phyloP scores from a whole-genome alignment of 2,797 vertebrate genomes.

The Diglossa cyanea region DNA sequence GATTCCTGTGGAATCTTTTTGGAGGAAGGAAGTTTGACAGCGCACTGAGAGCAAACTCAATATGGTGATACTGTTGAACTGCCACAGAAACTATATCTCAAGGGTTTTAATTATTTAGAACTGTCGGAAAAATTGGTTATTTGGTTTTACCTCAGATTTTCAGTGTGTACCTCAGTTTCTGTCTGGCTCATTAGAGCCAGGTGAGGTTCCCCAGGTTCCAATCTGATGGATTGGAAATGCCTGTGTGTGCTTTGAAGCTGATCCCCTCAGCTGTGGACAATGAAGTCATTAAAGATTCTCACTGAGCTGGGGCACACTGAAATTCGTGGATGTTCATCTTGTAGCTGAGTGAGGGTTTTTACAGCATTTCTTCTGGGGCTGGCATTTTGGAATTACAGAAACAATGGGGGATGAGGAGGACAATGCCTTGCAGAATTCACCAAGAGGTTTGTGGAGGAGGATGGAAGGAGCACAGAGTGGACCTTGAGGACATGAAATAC shows the following conservation, averaged over 20 bases:
- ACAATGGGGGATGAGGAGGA: not conserved
- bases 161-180: not conserved
- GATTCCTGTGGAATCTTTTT: not conserved
- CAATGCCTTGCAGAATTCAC: not conserved
- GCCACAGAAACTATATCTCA: not conserved
- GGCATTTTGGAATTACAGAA: not conserved
- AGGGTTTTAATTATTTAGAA: not conserved
- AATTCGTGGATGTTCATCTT: not conserved
- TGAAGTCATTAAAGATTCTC: rapidly evolving
- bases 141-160: not conserved
- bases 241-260: not conserved
- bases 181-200: not conserved
- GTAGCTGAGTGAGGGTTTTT: not conserved
- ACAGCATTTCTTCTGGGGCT: not conserved
- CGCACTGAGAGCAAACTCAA: not conserved
- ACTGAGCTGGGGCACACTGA: not conserved
- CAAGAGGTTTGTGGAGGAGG: not conserved
- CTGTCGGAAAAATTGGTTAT: not conserved
- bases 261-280: not conserved
- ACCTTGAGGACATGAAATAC: rapidly evolving
- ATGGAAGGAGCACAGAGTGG: not conserved
- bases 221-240: not conserved
- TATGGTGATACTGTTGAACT: not conserved
- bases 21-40: not conserved
- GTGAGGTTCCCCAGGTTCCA: rapidly evolving